Evolutionary conservation across 2,888 invertebrate genomes (phyloP).

Genomic region (Acheta domesticus): DNA sequence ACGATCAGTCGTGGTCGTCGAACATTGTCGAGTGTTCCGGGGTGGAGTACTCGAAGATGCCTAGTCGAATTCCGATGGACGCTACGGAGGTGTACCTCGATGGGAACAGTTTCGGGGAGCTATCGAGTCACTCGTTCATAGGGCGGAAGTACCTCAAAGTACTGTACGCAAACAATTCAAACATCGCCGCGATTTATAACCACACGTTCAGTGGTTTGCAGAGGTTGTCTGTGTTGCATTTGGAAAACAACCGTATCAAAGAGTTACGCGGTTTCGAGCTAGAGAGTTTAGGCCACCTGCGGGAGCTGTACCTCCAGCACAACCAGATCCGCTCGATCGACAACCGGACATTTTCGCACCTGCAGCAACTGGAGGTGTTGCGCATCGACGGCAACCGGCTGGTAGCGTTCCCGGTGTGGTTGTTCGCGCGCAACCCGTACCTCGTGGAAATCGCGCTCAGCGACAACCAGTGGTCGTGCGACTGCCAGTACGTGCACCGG

Average conservation of each 20-base stretch:
- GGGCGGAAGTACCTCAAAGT: constrained; percentile 86
- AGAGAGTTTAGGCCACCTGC: constrained; percentile 73
- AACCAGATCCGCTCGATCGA: constrained; percentile 79
- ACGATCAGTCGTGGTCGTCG: constrained; percentile 89
- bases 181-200: constrained; percentile 79
- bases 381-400: constrained; percentile 81
- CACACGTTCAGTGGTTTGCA: constrained; percentile 86
- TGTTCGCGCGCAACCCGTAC: constrained; percentile 76
- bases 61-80: constrained; percentile 88
- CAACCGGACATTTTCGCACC: constrained; percentile 76
- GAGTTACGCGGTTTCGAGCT: constrained; percentile 79
- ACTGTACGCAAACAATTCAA: constrained; percentile 83
- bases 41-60: constrained; percentile 76
- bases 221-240: constrained; percentile 73
- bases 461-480: constrained; percentile 87
- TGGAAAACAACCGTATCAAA: constrained; percentile 81
- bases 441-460: constrained; percentile 80
- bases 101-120: constrained; percentile 82
- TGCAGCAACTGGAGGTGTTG: constrained; percentile 79
- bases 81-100: constrained; percentile 92
- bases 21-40: constrained; percentile 89
- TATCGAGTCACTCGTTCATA: constrained; percentile 85
- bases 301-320: constrained; percentile 82
- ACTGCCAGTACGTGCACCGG: constrained; percentile 77
- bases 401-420: constrained; percentile 80